These are phyloP conservation scores for Pocillopora damicornis DNA, from an alignment of 64 coral and sea anemone genomes.

Conservation along the genomic window DNA sequence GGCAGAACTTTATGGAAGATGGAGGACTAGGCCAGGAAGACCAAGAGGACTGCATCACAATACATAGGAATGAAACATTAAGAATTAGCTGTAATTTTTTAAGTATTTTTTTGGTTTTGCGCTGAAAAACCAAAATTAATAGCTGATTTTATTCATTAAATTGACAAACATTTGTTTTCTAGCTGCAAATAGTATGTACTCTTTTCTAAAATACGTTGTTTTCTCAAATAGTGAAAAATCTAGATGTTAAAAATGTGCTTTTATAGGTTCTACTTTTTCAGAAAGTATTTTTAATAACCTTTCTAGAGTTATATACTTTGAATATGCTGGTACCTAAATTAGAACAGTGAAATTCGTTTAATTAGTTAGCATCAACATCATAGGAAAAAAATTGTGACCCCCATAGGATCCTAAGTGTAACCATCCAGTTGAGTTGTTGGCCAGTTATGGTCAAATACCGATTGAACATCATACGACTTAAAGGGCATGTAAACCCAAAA, in stretches of 20 bases:
- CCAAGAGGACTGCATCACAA: slow-evolving; percentile 8
- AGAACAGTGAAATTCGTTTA: too few species aligned
- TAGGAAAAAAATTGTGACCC: too few species aligned
- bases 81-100: not conserved
- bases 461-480: too few species aligned
- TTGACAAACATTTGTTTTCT: not conserved
- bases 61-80: not conserved
- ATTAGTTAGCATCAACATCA: too few species aligned
- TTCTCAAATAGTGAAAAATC: not conserved
- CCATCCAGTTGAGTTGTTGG: too few species aligned
- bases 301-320: too few species aligned
- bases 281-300: not conserved
- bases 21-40: not conserved
- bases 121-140: not conserved
- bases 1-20: not conserved
- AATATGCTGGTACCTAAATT: too few species aligned
- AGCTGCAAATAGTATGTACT: slow-evolving; percentile 2
- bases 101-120: not conserved
- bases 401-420: too few species aligned
- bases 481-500: too few species aligned
- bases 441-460: too few species aligned
- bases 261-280: not conserved
- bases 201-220: not conserved
- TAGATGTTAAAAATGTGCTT: not conserved
- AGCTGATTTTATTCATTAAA: not conserved